These are phyloP conservation scores for Notoglanidium macrostoma DNA, from an alignment of 2,797 vertebrate species.

Conservation along the genomic window DNA sequence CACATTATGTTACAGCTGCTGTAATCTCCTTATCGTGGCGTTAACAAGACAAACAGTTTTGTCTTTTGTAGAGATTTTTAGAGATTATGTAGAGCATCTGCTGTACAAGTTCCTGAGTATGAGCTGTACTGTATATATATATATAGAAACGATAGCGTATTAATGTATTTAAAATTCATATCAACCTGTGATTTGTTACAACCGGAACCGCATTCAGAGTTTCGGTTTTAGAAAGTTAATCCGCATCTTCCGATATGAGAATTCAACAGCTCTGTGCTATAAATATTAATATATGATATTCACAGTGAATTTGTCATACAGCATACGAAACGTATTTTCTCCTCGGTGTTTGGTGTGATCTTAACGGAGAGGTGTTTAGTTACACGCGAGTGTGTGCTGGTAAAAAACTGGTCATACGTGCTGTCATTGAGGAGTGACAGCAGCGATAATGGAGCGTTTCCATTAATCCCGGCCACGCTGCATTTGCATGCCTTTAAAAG, in stretches of 20 bases:
- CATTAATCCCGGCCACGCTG: constrained; percentile 53
- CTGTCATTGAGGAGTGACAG: constrained; percentile 30
- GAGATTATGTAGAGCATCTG: background rate
- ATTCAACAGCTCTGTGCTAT: background rate
- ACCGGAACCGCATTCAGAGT: background rate
- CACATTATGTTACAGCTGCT: background rate
- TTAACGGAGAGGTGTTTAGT: background rate
- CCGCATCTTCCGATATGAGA: background rate
- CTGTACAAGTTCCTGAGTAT: background rate
- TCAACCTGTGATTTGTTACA: background rate
- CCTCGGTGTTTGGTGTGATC: background rate
- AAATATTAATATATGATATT: background rate
- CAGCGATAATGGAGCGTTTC: constrained; percentile 57
- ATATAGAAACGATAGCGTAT: background rate
- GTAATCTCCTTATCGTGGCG: background rate
- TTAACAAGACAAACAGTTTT: background rate
- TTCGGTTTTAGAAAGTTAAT: background rate
- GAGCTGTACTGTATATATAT: background rate
- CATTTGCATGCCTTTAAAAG: constrained; percentile 70
- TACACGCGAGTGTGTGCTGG: background rate
- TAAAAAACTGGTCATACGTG: background rate
- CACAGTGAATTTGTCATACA: no score
- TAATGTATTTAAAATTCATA: background rate
- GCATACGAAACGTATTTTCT: background rate
- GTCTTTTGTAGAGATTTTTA: no score